Evolutionary conservation across 2,113 vertebrate genomes (phyloP), one percentile per base, ranked within the genome.

Genomic region (Nipponia nippon): DNA sequence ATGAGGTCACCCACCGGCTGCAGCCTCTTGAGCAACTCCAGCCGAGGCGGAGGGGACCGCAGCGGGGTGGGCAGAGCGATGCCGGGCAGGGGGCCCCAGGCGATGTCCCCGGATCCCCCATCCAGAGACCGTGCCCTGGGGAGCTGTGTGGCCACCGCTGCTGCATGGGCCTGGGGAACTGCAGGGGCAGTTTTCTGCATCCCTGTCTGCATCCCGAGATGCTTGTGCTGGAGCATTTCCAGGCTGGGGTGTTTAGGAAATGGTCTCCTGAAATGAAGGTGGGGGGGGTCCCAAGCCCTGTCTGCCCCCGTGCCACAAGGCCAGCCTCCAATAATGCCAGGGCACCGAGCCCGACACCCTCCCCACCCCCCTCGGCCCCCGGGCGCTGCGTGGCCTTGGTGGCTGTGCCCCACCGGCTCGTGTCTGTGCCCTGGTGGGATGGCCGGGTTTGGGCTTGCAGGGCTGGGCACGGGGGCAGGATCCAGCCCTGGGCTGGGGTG

Each of bases 1-100:
- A 88, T 97, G 95, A 95, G 75, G 56, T 96, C 96, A 93, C n/a
- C 1, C 36, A 4, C 4, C 23, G 27, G 82, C 78, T 95, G 92
- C 58, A 22, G 92, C 69, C 69, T 92, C 94, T 94, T 91, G 92
- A 93, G 95, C 92, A 96, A 95, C 62, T 27, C 67, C 82, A 75
- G 42, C 44, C 15, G 22, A 1, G 76, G 34, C 42, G 0, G n/a
- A 42, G 63, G 61, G 70, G 81, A 69, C 9, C 4, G 6, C 3
- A 2, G 20, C 29, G 87, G 29, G 90, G 47, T 4, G 62, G 46
- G 13, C 21, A 26, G 49, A 46, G 53, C 2, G 0, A 7, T n/a
- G 47, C 16, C 4, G 25, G 10, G 29, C 1, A 3, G 11, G 49
- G 44, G 22, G 29, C 3, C 2, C 3, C 63, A 19, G 16, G 38